These are phyloP conservation scores for Brachionus sp. DNA, from an alignment of 1,140 invertebrate genomes.

Conservation along the genomic window DNA sequence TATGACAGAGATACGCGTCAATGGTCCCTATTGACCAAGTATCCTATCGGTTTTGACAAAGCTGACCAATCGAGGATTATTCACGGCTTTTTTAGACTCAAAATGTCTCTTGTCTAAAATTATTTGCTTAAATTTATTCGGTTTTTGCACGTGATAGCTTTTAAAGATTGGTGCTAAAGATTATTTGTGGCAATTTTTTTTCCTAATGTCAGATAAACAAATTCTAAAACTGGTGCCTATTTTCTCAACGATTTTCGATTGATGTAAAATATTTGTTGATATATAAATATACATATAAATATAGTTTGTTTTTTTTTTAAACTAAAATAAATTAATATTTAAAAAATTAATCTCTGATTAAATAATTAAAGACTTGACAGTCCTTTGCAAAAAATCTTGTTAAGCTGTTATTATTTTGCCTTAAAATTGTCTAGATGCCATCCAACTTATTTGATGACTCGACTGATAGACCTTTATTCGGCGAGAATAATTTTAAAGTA, in stretches of 20 bases:
- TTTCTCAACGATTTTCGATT: background rate
- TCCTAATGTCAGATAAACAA: slow-evolving; percentile 1
- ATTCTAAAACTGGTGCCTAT: background rate
- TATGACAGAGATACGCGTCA: background rate
- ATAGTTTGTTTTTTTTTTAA: background rate
- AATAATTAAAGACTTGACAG: background rate
- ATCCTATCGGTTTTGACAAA: background rate
- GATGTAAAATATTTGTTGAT: background rate
- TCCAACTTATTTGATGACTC: background rate
- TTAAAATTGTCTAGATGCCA: background rate
- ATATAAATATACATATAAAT: background rate
- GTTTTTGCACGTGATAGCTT: background rate
- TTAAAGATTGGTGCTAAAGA: background rate
- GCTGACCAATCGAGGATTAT: background rate
- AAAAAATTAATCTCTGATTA: background rate
- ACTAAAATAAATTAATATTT: background rate
- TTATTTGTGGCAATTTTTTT: slow-evolving; percentile 13
- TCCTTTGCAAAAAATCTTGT: background rate
- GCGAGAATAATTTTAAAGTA: background rate
- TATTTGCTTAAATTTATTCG: background rate
- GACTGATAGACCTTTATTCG: slow-evolving; percentile 2
- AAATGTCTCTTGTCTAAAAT: slow-evolving; percentile 11
- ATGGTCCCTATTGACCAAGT: background rate
- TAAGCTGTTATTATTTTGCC: background rate
- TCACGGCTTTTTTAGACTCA: slow-evolving; percentile 10